Conservation (phyloP, 2,113 vertebrate genomes). For the Hippocampus zosterae region DNA sequence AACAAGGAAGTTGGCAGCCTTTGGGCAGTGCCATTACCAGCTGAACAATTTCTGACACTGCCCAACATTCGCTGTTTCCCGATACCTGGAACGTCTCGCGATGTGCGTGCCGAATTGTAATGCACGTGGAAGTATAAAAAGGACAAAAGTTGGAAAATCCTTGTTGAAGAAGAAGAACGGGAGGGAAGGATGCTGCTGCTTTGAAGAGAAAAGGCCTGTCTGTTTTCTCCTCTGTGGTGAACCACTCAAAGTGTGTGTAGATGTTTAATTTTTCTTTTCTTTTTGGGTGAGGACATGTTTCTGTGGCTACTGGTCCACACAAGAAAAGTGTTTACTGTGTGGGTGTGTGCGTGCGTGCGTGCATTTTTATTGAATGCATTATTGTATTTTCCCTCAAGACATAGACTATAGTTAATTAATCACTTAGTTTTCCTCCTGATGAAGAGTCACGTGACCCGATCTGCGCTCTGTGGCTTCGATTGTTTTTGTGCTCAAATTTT, state of each 20-base stretch:
- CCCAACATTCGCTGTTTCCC: slow-evolving; percentile 18
- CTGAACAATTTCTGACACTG: slow-evolving; percentile 10
- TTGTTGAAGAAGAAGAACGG: slow-evolving; percentile 13
- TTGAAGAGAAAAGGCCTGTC: slow-evolving; percentile 45
- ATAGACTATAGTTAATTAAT: slow-evolving; percentile 46
- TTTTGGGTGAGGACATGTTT: neutral
- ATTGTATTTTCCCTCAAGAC: slow-evolving; percentile 56
- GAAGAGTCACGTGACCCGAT: slow-evolving; percentile 40
- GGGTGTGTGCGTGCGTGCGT: neutral
- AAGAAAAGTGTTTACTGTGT: neutral
- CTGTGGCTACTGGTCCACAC: neutral
- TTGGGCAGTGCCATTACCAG: neutral
- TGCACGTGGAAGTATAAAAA: slow-evolving; percentile 13
- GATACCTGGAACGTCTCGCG: neutral
- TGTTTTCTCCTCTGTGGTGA: slow-evolving; percentile 56
- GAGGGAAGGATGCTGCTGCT: slow-evolving; percentile 53
- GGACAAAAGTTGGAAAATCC: slow-evolving; percentile 21
- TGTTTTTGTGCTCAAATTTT: slow-evolving; percentile 26
- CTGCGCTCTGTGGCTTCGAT: slow-evolving; percentile 32
- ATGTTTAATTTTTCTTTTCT: neutral
- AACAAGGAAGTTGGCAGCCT: neutral
- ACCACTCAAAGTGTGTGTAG: slow-evolving; percentile 58
- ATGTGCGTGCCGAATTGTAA: slow-evolving; percentile 15
- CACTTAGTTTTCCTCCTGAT: slow-evolving; percentile 44
- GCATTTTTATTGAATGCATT: slow-evolving; percentile 47